Conservation (phyloP, 2,113 vertebrate species). For the Astatoreochromis straeleni region DNA sequence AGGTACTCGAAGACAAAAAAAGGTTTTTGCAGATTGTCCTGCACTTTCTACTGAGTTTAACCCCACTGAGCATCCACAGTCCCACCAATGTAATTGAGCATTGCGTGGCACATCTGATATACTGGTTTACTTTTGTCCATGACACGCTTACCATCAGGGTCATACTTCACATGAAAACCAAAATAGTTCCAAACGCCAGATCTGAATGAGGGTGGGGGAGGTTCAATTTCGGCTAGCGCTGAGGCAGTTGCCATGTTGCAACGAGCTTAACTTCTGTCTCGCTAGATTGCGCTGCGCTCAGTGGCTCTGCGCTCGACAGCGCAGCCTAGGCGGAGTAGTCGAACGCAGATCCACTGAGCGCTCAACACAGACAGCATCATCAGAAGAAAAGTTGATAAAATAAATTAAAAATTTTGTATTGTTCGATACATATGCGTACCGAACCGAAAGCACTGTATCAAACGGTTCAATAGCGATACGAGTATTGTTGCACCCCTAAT, state of each 20-base stretch:
- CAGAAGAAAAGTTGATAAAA: fast-evolving
- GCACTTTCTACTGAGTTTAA: not conserved
- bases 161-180: not conserved
- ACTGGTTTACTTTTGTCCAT: not conserved
- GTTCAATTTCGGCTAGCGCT: not conserved
- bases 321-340: fast-evolving
- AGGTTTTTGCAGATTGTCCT: not conserved
- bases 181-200: not conserved
- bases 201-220: not conserved
- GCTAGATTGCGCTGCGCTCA: not conserved
- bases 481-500: no score
- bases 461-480: no score
- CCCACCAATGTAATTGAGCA: not conserved
- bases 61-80: not conserved
- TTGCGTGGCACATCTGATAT: fast-evolving
- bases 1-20: not conserved
- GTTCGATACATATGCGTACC: fast-evolving
- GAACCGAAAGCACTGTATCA: fast-evolving
- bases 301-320: not conserved
- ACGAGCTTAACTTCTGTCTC: fast-evolving
- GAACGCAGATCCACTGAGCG: not conserved
- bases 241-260: not conserved
- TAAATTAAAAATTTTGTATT: fast-evolving
- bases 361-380: not conserved
- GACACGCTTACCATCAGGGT: fast-evolving